Base-by-base conservation (phyloP, 2,888 invertebrate species). In the Sepioteuthis lessoniana region DNA sequence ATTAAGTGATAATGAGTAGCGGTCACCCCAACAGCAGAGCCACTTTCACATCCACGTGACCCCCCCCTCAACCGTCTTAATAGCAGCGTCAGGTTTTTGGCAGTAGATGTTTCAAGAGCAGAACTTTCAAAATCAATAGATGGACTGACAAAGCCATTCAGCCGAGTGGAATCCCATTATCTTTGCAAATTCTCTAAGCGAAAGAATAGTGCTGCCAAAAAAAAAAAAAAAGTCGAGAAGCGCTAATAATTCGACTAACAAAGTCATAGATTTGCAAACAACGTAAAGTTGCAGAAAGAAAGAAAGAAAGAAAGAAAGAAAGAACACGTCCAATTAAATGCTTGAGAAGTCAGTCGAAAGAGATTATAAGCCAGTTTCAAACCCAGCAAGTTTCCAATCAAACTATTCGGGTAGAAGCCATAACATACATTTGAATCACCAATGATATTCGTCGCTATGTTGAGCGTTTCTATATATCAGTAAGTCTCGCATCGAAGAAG, bases 91-190 rank as follows among this genome's bases (percentile, higher is more conserved):
- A 35, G n/a, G 76, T 76, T 76, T 76, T 21, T 76, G 76, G n/a
- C 76, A 76, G n/a, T 55, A 55, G 55, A 55, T 55, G 55, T 55
- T 55, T 55, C 55, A 76, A 76, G 76, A 31, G 76, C 31, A 76
- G 76, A 76, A n/a, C 13, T 42, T 76, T 76, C n/a, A 76, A 76
- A 76, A 76, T 76, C 76, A 76, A 76, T 76, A n/a, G 76, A n/a
- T 19, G 76, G n/a, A 76, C 76, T 76, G 76, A 76, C 76, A 76
- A 76, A n/a, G n/a, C 76, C 76, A 76, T 76, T n/a, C 76, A 76
- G n/a, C 76, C n/a, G 76, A 76, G n/a, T 76, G n/a, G 76, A 76
- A 76, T 76, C 16, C 76, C n/a, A 76, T 76, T 76, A 76, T n/a
- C n/a, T 76, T 76, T 76, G n/a, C 76, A 76, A 35, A 76, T 76